phyloP scores from a whole-genome alignment of 2,888 invertebrate species.

The Perdita meconis region DNA sequence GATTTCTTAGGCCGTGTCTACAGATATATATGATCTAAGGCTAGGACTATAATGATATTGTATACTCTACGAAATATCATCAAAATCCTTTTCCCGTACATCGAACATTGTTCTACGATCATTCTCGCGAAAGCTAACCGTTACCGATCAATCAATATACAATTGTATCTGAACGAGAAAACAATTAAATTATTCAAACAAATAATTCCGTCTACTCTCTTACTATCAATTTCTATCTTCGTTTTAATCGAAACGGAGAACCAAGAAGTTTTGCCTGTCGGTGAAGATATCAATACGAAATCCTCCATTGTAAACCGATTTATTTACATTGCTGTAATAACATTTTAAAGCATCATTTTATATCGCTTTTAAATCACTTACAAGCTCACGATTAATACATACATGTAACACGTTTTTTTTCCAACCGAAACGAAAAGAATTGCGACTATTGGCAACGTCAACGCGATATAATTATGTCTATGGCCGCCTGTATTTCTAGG shows the following conservation, averaged over 20 bases:
- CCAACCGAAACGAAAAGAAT: constrained; percentile 48
- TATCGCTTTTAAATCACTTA: constrained; percentile 64
- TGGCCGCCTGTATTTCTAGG: constrained; percentile 29
- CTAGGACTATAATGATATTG: constrained; percentile 22
- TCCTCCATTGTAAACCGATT: constrained; percentile 70
- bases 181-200: neutral
- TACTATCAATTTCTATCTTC: no score
- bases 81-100: neutral
- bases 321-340: constrained; percentile 77
- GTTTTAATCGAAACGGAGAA: no score
- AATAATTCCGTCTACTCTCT: neutral
- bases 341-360: constrained; percentile 74
- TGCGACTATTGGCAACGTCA: constrained; percentile 43
- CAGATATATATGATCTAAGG: no score
- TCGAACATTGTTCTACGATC: neutral
- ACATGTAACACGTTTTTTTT: constrained; percentile 56
- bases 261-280: no score
- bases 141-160: constrained; percentile 13
- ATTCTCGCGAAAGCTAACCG: neutral
- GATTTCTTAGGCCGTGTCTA: no score
- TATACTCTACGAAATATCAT: neutral
- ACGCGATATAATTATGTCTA: constrained; percentile 45
- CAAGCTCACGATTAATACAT: constrained; percentile 70
- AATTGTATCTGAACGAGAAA: constrained; percentile 14
- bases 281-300: constrained; percentile 34